These are phyloP conservation scores for Stegodyphus mimosarum DNA, from an alignment of 1,140 invertebrate genomes.

Conservation along the genomic window DNA sequence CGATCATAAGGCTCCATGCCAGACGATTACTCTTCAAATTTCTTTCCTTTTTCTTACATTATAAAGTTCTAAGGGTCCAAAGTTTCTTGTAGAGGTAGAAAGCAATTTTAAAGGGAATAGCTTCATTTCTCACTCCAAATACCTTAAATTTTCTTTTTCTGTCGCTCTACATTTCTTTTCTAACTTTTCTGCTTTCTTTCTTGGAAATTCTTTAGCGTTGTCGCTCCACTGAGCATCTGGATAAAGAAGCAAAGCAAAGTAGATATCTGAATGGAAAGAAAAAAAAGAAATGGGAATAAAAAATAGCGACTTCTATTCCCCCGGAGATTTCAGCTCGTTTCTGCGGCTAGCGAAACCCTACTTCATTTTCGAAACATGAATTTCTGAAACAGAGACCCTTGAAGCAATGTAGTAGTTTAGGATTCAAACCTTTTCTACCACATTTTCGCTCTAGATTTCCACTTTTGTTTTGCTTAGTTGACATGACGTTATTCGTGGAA, in stretches of 20 bases:
- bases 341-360: no score
- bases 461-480: no score
- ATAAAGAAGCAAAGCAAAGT: neutral
- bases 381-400: no score
- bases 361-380: no score
- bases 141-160: neutral
- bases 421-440: no score
- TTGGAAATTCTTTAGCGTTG: neutral
- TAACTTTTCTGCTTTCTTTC: neutral
- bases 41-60: neutral
- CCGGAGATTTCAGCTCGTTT: no score
- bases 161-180: neutral
- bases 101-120: slow-evolving; percentile 29
- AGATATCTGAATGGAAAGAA: neutral
- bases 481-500: no score
- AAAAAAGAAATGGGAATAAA: no score
- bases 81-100: neutral
- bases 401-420: no score
- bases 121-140: slow-evolving; percentile 34
- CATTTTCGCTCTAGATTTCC: no score
- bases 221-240: neutral
- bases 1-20: neutral
- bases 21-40: neutral
- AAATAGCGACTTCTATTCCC: no score
- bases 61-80: neutral